Conservation (phyloP, 1,140 invertebrate species). For the Araneus ventricosus region DNA sequence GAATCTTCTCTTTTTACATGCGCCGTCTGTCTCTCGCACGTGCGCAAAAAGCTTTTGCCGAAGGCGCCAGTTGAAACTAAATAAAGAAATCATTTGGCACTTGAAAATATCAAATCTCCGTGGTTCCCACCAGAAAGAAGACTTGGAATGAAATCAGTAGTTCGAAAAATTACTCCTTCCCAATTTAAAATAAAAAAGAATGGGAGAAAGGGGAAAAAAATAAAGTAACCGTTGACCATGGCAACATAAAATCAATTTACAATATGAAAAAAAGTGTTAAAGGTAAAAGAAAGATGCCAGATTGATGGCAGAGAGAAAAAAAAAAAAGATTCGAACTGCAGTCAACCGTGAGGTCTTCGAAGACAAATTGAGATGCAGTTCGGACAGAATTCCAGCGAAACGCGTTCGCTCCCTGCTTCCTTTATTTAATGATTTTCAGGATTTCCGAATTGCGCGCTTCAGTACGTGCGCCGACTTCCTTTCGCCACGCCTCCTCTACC, state of each 20-base stretch:
- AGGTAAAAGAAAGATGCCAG: neutral
- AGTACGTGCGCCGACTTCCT: neutral
- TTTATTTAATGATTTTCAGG: constrained; percentile 7
- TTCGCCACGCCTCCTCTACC: neutral
- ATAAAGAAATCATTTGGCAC: too few species aligned
- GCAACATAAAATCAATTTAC: neutral
- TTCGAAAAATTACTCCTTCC: too few species aligned
- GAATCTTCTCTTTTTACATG: too few species aligned
- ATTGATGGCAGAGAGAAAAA: neutral
- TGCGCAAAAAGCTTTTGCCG: too few species aligned
- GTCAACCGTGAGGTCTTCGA: neutral
- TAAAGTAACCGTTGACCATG: neutral
- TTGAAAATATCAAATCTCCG: too few species aligned
- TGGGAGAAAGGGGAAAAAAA: too few species aligned
- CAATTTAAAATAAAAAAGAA: neutral
- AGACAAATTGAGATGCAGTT: constrained; percentile 6
- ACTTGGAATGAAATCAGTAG: too few species aligned
- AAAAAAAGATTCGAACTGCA: neutral
- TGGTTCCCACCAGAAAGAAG: too few species aligned
- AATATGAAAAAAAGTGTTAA: neutral
- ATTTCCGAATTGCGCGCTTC: constrained; percentile 17
- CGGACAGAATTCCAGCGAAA: constrained; percentile 1
- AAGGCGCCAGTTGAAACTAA: too few species aligned
- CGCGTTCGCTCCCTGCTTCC: neutral
- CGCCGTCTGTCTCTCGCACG: too few species aligned